Evolutionary conservation across 2,888 invertebrate genomes (phyloP).

Genomic region (Pandemis cinnamomeana): DNA sequence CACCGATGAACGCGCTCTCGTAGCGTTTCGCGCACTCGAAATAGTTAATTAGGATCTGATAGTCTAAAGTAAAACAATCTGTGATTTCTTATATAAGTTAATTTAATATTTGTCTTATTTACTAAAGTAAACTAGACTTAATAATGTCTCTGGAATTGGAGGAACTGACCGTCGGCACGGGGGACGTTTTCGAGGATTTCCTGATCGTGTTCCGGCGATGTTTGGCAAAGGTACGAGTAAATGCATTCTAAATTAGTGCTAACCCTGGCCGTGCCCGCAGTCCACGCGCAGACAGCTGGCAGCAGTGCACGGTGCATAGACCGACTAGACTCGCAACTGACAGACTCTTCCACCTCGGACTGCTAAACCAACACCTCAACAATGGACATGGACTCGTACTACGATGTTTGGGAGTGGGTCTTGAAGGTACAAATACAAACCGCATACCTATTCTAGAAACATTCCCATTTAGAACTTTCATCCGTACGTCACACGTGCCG

Average conservation of each 20-base stretch:
- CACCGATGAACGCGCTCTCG: slow-evolving; percentile 56
- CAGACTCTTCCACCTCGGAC: slow-evolving; percentile 4
- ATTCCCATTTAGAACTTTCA: slow-evolving; percentile 32
- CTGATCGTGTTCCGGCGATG: slow-evolving; percentile 88
- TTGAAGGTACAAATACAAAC: slow-evolving; percentile 57
- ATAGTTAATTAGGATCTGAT: slow-evolving; percentile 69
- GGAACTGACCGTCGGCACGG: slow-evolving; percentile 85
- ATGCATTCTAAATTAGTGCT: slow-evolving; percentile 75
- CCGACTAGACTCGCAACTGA: slow-evolving; percentile 21
- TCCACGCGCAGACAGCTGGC: slow-evolving; percentile 51
- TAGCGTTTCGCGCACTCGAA: slow-evolving; percentile 61
- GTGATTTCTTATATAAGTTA: slow-evolving; percentile 66
- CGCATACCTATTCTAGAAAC: slow-evolving; percentile 5
- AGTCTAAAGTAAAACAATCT: slow-evolving; percentile 64
- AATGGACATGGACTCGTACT: slow-evolving; percentile 67
- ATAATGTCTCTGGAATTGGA: slow-evolving; percentile 87
- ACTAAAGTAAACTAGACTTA: slow-evolving; percentile 54
- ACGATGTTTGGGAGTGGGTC: slow-evolving; percentile 66
- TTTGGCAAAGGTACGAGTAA: slow-evolving; percentile 86
- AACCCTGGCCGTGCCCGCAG: slow-evolving; percentile 56
- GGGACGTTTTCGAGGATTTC: slow-evolving; percentile 90
- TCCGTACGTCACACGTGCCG: slow-evolving; percentile 20
- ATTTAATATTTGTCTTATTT: slow-evolving; percentile 53
- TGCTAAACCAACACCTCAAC: slow-evolving; percentile 35
- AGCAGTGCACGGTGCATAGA: slow-evolving; percentile 44